Base-by-base conservation (phyloP, 2,888 invertebrate genomes). In the Epirrhoe tristata region DNA sequence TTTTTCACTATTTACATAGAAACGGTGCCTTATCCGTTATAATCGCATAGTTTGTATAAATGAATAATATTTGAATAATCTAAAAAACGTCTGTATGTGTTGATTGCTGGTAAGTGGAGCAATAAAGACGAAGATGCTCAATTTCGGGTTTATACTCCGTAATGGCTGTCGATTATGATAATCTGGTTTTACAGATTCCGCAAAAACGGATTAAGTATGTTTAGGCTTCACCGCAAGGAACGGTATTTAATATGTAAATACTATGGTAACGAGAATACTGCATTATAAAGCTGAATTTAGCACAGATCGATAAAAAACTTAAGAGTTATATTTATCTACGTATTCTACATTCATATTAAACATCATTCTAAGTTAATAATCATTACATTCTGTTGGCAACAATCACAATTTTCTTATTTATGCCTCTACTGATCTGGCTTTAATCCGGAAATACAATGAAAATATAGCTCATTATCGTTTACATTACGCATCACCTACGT, bases 1-100 rank as follows among this genome's bases (percentile, higher is more conserved):
- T 58, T 32, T 48, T 54, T 54, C 48, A 39, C 12, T 58, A 67
- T 66, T 67, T 58, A 67, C 57, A 63, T 68, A 67, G 63, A 72
- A 74, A 73, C 62, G 65, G 62, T 65, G 68, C n/a, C 52, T 31
- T 16, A 43, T n/a, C 74, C 74, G 74, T 75, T 75, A 75, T 56
- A 72, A 67, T 59, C 65, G 56, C 66, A 59, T 62, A 62, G 57
- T 66, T 69, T 46, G 71, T 71, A 73, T 75, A 69, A 36, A 69
- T 71, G 67, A 74, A 74, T 72, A 71, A 67, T 55, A 74, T 74
- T 72, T 67, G 48, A 74, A 74, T 74, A 72, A 72, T 69, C 32
- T 59, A 32, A 66, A 67, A 68, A 66, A 58, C 66, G 63, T 67
- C 67, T 63, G 63, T 58, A 64, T 72, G 50, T 66, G 46, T 69